Conservation (phyloP, 2,797 vertebrate species). For the Melanotaenia pygmaea region DNA sequence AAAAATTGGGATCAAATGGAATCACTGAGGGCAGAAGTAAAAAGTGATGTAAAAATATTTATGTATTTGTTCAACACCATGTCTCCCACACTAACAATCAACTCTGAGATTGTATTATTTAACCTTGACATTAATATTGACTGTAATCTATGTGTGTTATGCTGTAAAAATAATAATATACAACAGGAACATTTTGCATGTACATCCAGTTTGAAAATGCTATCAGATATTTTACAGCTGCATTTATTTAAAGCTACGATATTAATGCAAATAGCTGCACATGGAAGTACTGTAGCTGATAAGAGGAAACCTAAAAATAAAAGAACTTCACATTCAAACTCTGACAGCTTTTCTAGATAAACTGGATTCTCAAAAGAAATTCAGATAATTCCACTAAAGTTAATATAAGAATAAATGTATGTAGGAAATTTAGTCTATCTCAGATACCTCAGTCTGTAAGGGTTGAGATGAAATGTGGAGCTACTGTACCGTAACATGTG, state of each 20-base stretch:
- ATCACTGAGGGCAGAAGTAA: not conserved
- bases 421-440: not conserved
- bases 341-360: not conserved
- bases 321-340: not conserved
- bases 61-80: not conserved
- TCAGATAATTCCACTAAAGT: constrained; percentile 1
- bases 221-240: not conserved
- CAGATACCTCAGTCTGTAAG: not conserved
- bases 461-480: constrained; percentile 31
- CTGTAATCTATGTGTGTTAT: not conserved
- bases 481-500: constrained; percentile 33
- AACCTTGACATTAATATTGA: no score
- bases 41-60: not conserved
- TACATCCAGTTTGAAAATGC: not conserved
- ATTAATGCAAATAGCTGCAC: constrained; percentile 18
- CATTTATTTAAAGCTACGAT: not conserved
- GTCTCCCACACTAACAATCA: not conserved
- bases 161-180: not conserved
- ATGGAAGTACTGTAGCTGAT: not conserved
- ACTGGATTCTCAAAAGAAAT: not conserved
- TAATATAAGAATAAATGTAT: not conserved
- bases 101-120: no score
- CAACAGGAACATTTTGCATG: not conserved
- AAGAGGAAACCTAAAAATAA: not conserved
- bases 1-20: not conserved